Evolutionary conservation across 1,140 invertebrate species (phyloP), one percentile per base, ranked within the genome.

Genomic region (Meloidogyne chitwoodi): DNA sequence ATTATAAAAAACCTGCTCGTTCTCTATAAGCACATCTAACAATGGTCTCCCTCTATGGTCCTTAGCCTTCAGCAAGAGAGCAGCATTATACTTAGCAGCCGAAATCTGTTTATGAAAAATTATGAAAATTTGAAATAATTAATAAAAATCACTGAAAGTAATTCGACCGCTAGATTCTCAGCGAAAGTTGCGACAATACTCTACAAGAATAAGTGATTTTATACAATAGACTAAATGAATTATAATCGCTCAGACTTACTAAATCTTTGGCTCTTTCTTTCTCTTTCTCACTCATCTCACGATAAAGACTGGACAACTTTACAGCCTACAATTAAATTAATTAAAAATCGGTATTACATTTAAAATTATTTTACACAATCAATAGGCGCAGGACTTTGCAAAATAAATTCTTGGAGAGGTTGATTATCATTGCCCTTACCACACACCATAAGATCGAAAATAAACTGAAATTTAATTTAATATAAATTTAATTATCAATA

Each of bases 401-500:
- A 89, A 26, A 99, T 80, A 72, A 79, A 83, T 48, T 81, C 80
- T 27, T 80, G 92, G 44, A 99, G 93, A 0, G 96, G 95, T 82
- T 94, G 93, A 88, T 98, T 97, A 80, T 94, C 93, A 88, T 94
- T 92, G 82, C 94, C 93, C 88, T 98, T 98, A 12, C 95, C 96
- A 88, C 95, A 96, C 6, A 97, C 92, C 94, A 98, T 99, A 84
- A 99, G 89, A 88, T 99, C 98, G 88, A 96, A 97, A 29, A 99
- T 93, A 88, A 98, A 99, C 91, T 93, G 87, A 71, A 83, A 80
- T 19, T 34, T 5, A 27, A 1, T 6, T 24, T 11, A 11, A 27
- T 10, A 5, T 41, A 27, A 73, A n/a, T 31, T 24, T 62, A 19
- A 70, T 8, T 12, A 22, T 14, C 67, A 44, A 34, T 11, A 34